phyloP scores from a whole-genome alignment of 2,888 invertebrate genomes.

The Drosophila kanekoi region DNA sequence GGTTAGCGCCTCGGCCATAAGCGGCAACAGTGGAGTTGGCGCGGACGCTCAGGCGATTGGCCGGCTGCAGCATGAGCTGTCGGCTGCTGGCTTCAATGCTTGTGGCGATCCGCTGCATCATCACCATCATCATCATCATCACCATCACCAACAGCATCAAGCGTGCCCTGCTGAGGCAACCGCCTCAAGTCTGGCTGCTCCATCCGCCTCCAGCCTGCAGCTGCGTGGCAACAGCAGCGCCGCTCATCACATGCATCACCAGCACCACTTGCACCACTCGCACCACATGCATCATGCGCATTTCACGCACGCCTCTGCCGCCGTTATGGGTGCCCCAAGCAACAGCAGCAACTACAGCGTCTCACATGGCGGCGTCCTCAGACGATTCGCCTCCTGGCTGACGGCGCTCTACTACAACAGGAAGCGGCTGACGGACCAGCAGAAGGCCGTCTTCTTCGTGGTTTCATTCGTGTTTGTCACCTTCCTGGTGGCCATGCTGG shows the following conservation, averaged over 20 bases:
- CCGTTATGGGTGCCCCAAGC: conserved; percentile 50
- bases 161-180: conserved; percentile 36
- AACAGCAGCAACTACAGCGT: conserved; percentile 47
- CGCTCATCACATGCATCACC: conserved; percentile 58
- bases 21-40: conserved; percentile 66
- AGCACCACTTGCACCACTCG: conserved; percentile 71
- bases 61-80: conserved; percentile 75
- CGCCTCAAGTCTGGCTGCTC: conserved; percentile 25
- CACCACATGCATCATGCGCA: conserved; percentile 73
- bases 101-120: conserved; percentile 83
- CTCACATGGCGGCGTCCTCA: conserved; percentile 81
- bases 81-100: conserved; percentile 75
- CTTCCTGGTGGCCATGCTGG: conserved; percentile 83
- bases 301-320: conserved; percentile 30
- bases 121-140: conserved; percentile 83
- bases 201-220: conserved; percentile 55
- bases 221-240: conserved; percentile 55
- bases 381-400: conserved; percentile 85
- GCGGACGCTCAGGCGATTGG: conserved; percentile 64
- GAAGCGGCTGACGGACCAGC: conserved; percentile 83
- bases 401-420: conserved; percentile 83
- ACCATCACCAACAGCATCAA: conserved; percentile 65
- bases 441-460: conserved; percentile 84
- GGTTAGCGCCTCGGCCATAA: conserved; percentile 83
- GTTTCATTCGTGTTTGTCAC: conserved; percentile 84